Percentiles rank a stretch among this genome's conserved stretches.
These are phyloP conservation scores for Myiotriccus ornatus DNA, from an alignment of 2,797 vertebrate species.

Conservation along the genomic window DNA sequence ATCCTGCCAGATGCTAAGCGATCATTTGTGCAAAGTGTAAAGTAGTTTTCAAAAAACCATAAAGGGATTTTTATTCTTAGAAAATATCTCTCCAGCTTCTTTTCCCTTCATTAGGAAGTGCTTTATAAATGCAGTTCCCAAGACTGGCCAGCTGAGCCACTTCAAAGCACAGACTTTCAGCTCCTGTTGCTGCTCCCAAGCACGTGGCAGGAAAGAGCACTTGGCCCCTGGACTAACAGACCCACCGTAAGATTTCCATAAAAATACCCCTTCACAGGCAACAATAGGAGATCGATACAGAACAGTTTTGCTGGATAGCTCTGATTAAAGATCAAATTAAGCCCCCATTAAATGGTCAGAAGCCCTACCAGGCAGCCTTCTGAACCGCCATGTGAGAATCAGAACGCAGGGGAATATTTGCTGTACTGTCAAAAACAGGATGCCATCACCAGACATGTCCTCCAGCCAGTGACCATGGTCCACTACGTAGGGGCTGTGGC, in stretches of 20 bases:
- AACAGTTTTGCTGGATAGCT: not conserved
- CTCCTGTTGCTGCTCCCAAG: not conserved
- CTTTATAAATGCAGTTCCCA: not conserved
- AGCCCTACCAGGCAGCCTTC: not conserved
- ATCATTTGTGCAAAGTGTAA: slow-evolving; percentile 48
- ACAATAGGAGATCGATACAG: accelerated
- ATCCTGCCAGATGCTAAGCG: slow-evolving; percentile 58
- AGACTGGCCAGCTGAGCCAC: not conserved
- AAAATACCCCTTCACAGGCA: not conserved
- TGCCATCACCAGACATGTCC: not conserved
- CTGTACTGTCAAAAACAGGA: not conserved
- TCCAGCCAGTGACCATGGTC: accelerated
- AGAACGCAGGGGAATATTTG: accelerated
- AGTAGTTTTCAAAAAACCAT: slow-evolving; percentile 43
- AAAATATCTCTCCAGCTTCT: slow-evolving; percentile 47
- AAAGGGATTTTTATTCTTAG: slow-evolving; percentile 55
- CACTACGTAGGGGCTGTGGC: not conserved
- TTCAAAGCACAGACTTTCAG: not conserved
- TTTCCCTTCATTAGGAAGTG: slow-evolving; percentile 21
- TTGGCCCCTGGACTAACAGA: too few species aligned
- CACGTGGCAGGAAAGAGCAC: accelerated
- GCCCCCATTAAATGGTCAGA: not conserved
- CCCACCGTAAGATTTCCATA: not conserved
- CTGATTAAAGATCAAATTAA: not conserved
- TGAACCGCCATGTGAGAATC: accelerated